These are phyloP conservation scores for Columba guinea DNA, from an alignment of 2,797 vertebrate genomes.

Conservation along the genomic window DNA sequence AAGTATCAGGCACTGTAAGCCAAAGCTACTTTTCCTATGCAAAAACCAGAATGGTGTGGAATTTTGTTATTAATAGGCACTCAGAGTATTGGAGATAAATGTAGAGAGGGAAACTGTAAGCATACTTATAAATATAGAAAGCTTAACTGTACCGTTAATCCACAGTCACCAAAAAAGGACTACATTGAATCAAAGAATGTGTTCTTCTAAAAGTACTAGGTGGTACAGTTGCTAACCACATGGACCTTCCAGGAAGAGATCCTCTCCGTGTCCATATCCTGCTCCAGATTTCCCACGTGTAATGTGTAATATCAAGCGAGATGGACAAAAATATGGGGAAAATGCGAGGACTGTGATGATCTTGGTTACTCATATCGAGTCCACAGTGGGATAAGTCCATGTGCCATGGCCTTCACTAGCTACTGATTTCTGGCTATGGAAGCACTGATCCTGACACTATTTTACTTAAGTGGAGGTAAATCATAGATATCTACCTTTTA, in stretches of 20 bases:
- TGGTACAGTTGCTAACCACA: background rate
- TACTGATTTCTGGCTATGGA: background rate
- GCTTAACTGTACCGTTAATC: background rate
- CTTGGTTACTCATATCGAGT: background rate
- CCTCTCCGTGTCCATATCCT: background rate
- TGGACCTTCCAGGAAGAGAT: background rate
- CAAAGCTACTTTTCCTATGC: background rate
- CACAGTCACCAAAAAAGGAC: background rate
- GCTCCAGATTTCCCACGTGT: background rate
- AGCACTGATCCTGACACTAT: background rate
- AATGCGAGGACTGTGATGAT: background rate
- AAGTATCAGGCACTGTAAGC: background rate
- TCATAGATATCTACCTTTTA: background rate
- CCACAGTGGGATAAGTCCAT: background rate
- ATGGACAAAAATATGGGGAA: background rate
- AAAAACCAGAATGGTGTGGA: background rate
- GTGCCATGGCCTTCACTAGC: background rate
- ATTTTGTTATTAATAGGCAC: background rate
- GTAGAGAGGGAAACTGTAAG: background rate
- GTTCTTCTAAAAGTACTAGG: background rate
- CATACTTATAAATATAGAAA: background rate
- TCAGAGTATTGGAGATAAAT: background rate
- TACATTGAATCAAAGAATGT: background rate
- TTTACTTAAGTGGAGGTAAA: slow-evolving; percentile 23
- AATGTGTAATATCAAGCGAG: background rate